These are phyloP conservation scores for Drosophila histrio DNA, from an alignment of 2,888 invertebrate genomes.

Conservation along the genomic window DNA sequence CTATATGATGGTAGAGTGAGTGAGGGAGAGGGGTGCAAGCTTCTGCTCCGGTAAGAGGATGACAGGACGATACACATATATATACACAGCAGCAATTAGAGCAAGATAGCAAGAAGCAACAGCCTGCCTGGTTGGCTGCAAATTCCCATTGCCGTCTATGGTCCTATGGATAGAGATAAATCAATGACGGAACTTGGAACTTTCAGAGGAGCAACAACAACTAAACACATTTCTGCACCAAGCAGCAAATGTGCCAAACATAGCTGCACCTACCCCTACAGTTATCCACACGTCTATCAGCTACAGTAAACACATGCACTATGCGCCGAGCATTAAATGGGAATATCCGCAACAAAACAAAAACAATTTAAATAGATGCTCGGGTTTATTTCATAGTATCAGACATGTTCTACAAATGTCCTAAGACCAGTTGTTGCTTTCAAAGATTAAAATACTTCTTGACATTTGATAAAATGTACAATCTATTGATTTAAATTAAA, in stretches of 20 bases:
- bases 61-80: neutral
- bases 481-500: too few relatives aligned
- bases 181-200: conserved; percentile 46
- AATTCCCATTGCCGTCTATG: conserved; percentile 3
- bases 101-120: conserved; percentile 51
- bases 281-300: neutral
- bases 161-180: conserved; percentile 39
- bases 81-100: conserved; percentile 60
- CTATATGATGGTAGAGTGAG: conserved; percentile 9
- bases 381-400: too few relatives aligned
- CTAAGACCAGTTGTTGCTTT: too few relatives aligned
- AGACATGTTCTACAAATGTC: too few relatives aligned
- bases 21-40: conserved; percentile 20
- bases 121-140: conserved; percentile 12
- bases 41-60: conserved; percentile 2
- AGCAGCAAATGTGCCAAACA: conserved; percentile 15
- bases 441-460: too few relatives aligned
- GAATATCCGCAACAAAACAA: too few relatives aligned
- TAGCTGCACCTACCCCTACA: neutral
- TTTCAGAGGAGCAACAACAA: neutral
- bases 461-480: too few relatives aligned
- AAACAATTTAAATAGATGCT: too few relatives aligned
- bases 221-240: neutral
- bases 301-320: conserved; percentile 23
- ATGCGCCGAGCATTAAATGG: neutral